Conservation (phyloP, 2,113 vertebrate genomes). For the Albula glossodonta region DNA sequence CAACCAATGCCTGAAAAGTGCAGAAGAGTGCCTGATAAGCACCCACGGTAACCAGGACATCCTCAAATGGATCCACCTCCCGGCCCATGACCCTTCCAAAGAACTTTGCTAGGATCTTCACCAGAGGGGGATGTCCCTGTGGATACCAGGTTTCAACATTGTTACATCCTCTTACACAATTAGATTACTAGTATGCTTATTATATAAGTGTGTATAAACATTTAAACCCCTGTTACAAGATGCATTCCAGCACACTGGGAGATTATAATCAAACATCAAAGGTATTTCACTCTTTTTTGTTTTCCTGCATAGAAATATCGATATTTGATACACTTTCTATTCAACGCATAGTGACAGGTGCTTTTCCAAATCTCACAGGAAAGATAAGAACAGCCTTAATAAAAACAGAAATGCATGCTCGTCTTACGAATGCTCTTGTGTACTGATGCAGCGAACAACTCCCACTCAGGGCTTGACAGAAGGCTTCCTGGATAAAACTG, state of each 20-base stretch:
- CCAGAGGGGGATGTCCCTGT: conserved; percentile 86
- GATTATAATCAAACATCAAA: not conserved
- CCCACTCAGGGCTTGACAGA: conserved; percentile 67
- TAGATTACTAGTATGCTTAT: too few relatives aligned
- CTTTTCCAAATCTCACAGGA: not conserved
- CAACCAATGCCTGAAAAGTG: conserved; percentile 86
- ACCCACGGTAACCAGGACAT: conserved; percentile 89
- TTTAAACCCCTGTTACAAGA: too few relatives aligned
- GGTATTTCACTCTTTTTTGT: not conserved
- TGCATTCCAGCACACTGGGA: not conserved
- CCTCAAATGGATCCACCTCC: conserved; percentile 78
- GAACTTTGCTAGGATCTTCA: conserved; percentile 80
- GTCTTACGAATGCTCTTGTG: conserved; percentile 84
- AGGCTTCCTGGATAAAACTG: conserved; percentile 76
- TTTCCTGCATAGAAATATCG: not conserved
- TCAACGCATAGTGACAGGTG: not conserved
- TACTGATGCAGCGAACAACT: conserved; percentile 85
- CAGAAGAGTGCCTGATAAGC: conserved; percentile 89
- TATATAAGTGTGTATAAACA: too few relatives aligned
- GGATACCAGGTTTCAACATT: not conserved
- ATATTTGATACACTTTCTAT: not conserved
- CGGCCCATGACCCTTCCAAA: conserved; percentile 78
- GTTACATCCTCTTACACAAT: not conserved
- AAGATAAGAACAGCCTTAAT: not conserved
- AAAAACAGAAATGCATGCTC: not conserved